These are phyloP conservation scores for Haemorhous mexicanus DNA, from an alignment of 2,113 vertebrate species.

Conservation along the genomic window DNA sequence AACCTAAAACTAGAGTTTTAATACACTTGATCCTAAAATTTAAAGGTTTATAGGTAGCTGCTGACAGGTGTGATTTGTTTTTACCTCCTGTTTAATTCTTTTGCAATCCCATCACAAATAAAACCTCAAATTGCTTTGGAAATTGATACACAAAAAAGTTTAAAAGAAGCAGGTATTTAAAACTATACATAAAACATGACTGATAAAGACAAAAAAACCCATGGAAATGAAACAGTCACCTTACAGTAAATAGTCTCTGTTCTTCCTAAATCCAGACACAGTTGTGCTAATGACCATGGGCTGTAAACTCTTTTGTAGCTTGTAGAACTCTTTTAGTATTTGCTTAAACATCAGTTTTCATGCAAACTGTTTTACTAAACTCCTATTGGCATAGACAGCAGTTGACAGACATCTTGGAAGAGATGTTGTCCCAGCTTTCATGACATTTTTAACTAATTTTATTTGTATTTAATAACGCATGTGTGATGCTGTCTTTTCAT, in stretches of 20 bases:
- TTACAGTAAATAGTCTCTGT: neutral
- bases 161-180: neutral
- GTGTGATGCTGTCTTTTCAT: neutral
- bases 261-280: neutral
- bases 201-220: neutral
- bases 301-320: neutral
- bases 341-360: neutral
- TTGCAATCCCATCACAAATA: neutral
- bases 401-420: neutral
- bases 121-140: neutral
- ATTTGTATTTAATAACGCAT: neutral
- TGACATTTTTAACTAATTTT: neutral
- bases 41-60: neutral
- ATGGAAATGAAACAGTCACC: neutral
- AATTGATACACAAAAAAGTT: neutral
- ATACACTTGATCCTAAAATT: neutral
- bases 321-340: neutral
- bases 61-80: neutral
- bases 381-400: neutral
- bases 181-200: neutral
- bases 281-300: neutral
- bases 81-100: neutral
- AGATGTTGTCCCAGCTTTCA: neutral
- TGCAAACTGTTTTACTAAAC: neutral
- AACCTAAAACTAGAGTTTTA: neutral